A percentile compares a stretch with the other conserved stretches of the same genome.
These are phyloP conservation scores for Chloroceryle inda DNA, from an alignment of 2,797 vertebrate species.

Conservation along the genomic window DNA sequence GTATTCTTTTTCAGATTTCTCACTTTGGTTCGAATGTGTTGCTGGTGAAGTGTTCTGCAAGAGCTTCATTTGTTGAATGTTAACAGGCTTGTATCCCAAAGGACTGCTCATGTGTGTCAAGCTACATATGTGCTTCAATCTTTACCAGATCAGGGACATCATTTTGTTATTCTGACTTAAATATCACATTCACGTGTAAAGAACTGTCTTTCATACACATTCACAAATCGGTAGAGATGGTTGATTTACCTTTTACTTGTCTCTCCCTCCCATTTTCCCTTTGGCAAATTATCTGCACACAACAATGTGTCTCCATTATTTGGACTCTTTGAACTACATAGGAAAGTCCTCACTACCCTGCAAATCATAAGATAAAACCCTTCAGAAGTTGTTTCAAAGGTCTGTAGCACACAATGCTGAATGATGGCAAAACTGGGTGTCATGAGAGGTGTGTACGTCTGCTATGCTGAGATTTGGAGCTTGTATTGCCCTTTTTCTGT, in stretches of 20 bases:
- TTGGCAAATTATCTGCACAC: not conserved
- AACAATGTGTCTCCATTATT: fast-evolving
- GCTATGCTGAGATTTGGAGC: not conserved
- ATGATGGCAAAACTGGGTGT: not conserved
- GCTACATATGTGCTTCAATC: not conserved
- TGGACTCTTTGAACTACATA: not conserved
- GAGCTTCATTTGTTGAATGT: not conserved
- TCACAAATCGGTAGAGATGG: not conserved
- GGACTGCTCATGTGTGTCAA: not conserved
- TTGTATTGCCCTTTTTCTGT: not conserved
- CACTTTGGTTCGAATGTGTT: slow-evolving; percentile 14
- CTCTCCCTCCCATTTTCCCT: not conserved
- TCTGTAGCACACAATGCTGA: fast-evolving
- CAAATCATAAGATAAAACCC: not conserved
- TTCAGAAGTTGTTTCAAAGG: not conserved
- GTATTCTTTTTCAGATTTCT: slow-evolving; percentile 56
- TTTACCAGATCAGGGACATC: not conserved
- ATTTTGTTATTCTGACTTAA: not conserved
- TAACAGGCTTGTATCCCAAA: not conserved
- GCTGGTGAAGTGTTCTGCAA: not conserved
- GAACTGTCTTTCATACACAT: not conserved
- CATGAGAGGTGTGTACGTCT: not conserved
- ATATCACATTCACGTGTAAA: not conserved
- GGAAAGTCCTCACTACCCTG: not conserved
- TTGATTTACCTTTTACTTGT: not conserved